phyloP scores from a whole-genome alignment of 2,888 invertebrate genomes.

The Cryptus viduatorius region DNA sequence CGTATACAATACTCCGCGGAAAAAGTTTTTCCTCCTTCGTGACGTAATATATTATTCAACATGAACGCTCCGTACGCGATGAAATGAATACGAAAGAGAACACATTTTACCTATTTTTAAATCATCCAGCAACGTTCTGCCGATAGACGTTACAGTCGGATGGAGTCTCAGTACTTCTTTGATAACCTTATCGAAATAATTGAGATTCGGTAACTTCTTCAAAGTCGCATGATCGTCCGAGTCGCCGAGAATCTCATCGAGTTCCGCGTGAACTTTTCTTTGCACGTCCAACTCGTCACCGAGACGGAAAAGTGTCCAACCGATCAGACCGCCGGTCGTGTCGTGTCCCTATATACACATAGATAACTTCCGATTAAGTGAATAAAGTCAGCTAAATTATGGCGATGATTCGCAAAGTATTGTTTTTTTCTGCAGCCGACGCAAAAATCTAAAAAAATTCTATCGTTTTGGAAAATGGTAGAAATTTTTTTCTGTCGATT shows the following conservation, averaged over 20 bases:
- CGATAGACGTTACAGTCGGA: conserved; percentile 86
- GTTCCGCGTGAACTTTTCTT: conserved; percentile 85
- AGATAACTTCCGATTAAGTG: conserved; percentile 1
- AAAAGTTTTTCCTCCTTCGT: no score
- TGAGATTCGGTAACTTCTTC: conserved; percentile 83
- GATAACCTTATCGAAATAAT: conserved; percentile 87
- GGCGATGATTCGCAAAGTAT: no score
- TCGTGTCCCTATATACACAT: conserved; percentile 85
- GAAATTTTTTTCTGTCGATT: no score
- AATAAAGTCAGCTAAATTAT: no score
- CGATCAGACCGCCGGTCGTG: conserved; percentile 86
- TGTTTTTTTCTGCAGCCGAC: no score
- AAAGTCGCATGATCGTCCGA: conserved; percentile 75
- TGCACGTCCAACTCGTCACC: conserved; percentile 85
- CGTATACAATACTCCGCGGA: no score
- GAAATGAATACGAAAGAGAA: neutral
- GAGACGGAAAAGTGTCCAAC: conserved; percentile 86
- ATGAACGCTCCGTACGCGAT: conserved; percentile 55
- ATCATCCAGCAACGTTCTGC: conserved; percentile 85
- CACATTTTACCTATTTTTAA: conserved; percentile 81
- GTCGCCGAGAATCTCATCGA: conserved; percentile 83
- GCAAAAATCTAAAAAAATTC: no score
- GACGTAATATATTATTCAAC: no score
- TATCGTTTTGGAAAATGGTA: no score
- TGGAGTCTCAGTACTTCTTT: conserved; percentile 87